A percentile compares a stretch with the other conserved stretches of the same genome.
These are phyloP conservation scores for Gasterosteus nipponicus DNA, from an alignment of 2,113 vertebrate species.

Conservation along the genomic window DNA sequence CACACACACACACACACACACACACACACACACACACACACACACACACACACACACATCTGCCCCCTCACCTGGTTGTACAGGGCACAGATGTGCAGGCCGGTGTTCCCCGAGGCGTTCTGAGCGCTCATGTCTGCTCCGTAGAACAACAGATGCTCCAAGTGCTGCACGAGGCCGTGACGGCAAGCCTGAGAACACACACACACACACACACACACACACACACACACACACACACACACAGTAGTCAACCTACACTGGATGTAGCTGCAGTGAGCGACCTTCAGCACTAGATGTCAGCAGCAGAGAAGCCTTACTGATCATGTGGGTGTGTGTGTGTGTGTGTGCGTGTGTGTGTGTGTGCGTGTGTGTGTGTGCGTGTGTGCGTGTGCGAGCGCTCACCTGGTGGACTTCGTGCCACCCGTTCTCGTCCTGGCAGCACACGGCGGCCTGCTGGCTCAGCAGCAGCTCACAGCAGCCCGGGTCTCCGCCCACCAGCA, in stretches of 20 bases:
- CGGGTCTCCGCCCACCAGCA: conserved; percentile 91
- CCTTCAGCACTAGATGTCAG: conserved; percentile 64
- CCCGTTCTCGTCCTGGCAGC: conserved; percentile 94
- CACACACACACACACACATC: not conserved
- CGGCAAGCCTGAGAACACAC: conserved; percentile 82
- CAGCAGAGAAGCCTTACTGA: conserved; percentile 30
- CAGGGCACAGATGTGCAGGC: conserved; percentile 90
- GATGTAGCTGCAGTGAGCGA: conserved; percentile 14
- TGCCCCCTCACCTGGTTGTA: conserved; percentile 87
- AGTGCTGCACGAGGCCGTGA: conserved; percentile 86
- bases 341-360: too few species aligned
- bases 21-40: not conserved
- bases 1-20: not conserved
- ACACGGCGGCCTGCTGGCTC: conserved; percentile 85
- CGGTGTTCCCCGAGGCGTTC: conserved; percentile 88
- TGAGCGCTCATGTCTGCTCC: conserved; percentile 87
- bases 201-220: conserved; percentile 46
- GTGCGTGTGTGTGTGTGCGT: not conserved
- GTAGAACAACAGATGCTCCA: conserved; percentile 90
- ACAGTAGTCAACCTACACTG: not conserved
- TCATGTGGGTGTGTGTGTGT: too few species aligned
- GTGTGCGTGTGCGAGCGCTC: conserved; percentile 11
- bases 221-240: conserved; percentile 44
- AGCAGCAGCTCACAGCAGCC: conserved; percentile 94
- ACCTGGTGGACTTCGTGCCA: conserved; percentile 99